A percentile compares a stretch with the other conserved stretches of the same genome.
phyloP scores from a whole-genome alignment of 2,113 vertebrate genomes.

The Phocoena sinus region DNA sequence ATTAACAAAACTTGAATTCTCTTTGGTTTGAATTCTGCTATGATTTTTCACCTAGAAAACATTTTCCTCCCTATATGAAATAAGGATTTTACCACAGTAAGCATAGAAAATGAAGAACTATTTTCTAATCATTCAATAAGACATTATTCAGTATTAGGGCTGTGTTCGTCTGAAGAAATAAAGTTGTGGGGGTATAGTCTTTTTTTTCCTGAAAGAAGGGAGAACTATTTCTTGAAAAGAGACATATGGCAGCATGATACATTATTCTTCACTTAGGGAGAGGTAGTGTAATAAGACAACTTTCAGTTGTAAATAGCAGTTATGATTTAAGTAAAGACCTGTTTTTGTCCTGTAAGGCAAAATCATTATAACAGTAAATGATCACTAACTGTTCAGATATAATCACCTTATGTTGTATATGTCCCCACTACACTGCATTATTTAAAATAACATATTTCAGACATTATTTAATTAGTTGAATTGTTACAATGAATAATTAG shows the following conservation, averaged over 20 bases:
- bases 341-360: neutral
- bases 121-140: neutral
- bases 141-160: neutral
- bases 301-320: neutral
- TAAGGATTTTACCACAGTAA: neutral
- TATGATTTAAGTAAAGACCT: neutral
- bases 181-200: neutral
- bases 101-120: neutral
- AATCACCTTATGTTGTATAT: neutral
- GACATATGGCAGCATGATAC: neutral
- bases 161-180: neutral
- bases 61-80: neutral
- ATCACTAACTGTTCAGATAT: neutral
- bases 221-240: neutral
- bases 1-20: neutral
- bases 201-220: neutral
- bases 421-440: neutral
- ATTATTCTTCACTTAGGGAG: neutral
- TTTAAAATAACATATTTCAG: conserved; percentile 11
- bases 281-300: neutral
- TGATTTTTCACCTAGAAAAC: neutral
- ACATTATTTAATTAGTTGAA: neutral
- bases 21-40: neutral
- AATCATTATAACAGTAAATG: neutral
- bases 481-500: neutral